Evolutionary conservation across 2,113 vertebrate genomes (phyloP), one percentile per base, ranked within the genome.

Genomic region (Sander vitreus): DNA sequence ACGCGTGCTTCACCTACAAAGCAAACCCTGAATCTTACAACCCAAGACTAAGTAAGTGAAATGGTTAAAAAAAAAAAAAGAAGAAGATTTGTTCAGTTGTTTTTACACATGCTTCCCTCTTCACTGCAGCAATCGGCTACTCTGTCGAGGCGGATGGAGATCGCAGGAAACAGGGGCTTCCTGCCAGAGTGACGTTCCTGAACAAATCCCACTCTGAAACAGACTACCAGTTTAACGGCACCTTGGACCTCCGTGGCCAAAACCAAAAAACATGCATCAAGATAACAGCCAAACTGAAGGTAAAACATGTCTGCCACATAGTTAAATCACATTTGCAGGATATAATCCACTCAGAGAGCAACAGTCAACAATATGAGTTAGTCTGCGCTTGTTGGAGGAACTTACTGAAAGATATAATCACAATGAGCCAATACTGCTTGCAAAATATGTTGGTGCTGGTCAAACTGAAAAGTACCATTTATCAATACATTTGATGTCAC

Each of bases 1-100:
- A 96, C 45, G 95, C 95, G 2, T 99, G 97, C 91, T 98, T 99
- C 89, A 91, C 94, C 73, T 99, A 97, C 75, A 97, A 93, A 73
- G 96, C 97, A 81, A 97, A 96, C 71, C 95, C 96, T 18, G 71
- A 73, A 19, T 88, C 93, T 57, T 98, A 97, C 93, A 99, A 93
- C 91, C 96, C 96, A 69, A 90, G 72, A 83, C 94, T 99, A 93
- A 95, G 98, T 99, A 95, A 92, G 97, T 96, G 16, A 64, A 68
- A 8, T 16, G 16, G 6, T 55, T 8, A 33, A 53, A 48, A 54
- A 43, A 16, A 66, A n/a, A n/a, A 51, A 14, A 63, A n/a, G n/a
- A n/a, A n/a, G n/a, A 23, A 16, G 11, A 64, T 36, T 11, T 51
- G 9, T 60, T 15, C 3, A 54, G 33, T 65, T 12, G 58, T 65